A percentile compares a stretch with the other conserved stretches of the same genome.
phyloP scores from a whole-genome alignment of 2,888 invertebrate genomes.

The Encarsia formosa region DNA sequence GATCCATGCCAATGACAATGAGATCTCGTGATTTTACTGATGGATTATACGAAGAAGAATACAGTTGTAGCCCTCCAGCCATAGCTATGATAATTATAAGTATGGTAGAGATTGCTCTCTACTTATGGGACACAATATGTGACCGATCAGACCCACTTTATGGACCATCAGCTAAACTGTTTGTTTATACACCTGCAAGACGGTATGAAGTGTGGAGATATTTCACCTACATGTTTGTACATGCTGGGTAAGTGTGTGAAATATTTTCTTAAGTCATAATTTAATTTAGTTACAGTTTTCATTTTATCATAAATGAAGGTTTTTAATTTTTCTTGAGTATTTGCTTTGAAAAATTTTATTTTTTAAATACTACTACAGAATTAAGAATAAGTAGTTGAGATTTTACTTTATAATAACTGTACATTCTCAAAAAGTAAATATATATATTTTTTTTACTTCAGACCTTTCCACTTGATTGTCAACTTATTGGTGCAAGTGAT shows the following conservation, averaged over 20 bases:
- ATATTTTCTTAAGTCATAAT: not conserved
- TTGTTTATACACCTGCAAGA: slow-evolving; percentile 84
- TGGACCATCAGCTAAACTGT: slow-evolving; percentile 74
- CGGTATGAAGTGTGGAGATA: slow-evolving; percentile 90
- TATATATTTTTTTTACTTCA: slow-evolving; percentile 42
- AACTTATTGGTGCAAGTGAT: slow-evolving; percentile 89
- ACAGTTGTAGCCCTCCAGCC: slow-evolving; percentile 89
- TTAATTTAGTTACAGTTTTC: no score
- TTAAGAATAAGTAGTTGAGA: no score
- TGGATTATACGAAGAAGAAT: slow-evolving; percentile 84
- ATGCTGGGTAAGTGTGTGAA: slow-evolving; percentile 77
- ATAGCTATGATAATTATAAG: slow-evolving; percentile 89
- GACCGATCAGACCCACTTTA: slow-evolving; percentile 45
- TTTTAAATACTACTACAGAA: no score
- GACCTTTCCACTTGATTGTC: slow-evolving; percentile 80
- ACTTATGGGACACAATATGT: slow-evolving; percentile 42
- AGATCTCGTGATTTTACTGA: slow-evolving; percentile 57
- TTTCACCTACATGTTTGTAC: slow-evolving; percentile 93
- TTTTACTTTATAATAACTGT: not conserved
- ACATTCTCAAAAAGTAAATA: not conserved
- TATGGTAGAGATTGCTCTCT: slow-evolving; percentile 77
- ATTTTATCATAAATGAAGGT: no score
- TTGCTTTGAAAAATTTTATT: no score
- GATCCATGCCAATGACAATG: slow-evolving; percentile 46
- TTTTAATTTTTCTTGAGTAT: no score